phyloP scores from a whole-genome alignment of 2,888 invertebrate genomes.

The Xestobium rufovillosum region DNA sequence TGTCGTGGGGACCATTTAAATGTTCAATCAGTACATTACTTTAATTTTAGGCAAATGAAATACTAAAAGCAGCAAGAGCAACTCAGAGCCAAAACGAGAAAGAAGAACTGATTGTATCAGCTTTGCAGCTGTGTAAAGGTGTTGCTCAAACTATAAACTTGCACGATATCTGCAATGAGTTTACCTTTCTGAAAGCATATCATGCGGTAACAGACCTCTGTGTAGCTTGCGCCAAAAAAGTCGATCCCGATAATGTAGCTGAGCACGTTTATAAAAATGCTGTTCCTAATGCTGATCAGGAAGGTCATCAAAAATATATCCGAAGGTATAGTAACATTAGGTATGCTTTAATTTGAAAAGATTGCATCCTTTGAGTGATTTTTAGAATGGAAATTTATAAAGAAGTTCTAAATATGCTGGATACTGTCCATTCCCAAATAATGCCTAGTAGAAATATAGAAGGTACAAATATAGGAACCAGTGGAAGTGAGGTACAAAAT shows the following conservation, averaged over 20 bases:
- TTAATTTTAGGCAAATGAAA: conserved; percentile 69
- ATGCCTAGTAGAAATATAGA: neutral
- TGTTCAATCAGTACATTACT: no score
- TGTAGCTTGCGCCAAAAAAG: conserved; percentile 71
- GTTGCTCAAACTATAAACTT: conserved; percentile 84
- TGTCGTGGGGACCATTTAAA: no score
- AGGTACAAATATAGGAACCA: no score
- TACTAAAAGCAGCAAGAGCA: conserved; percentile 72
- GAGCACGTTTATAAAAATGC: conserved; percentile 80
- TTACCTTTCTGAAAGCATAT: conserved; percentile 73
- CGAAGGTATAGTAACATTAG: conserved; percentile 11
- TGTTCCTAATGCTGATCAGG: conserved; percentile 74
- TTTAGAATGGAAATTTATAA: conserved; percentile 82
- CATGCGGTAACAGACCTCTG: conserved; percentile 85
- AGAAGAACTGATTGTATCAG: conserved; percentile 67
- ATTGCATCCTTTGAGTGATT: conserved; percentile 22
- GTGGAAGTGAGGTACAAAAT: no score
- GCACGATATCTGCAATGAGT: conserved; percentile 75
- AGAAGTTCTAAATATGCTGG: conserved; percentile 72
- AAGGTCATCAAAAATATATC: conserved; percentile 48
- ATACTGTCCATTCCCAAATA: conserved; percentile 56
- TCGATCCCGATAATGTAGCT: conserved; percentile 86
- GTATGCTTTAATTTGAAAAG: neutral
- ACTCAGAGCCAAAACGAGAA: conserved; percentile 68
- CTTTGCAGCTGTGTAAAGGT: conserved; percentile 78